Evolutionary conservation across 2,797 vertebrate species (phyloP).

Genomic region (Anas acuta): DNA sequence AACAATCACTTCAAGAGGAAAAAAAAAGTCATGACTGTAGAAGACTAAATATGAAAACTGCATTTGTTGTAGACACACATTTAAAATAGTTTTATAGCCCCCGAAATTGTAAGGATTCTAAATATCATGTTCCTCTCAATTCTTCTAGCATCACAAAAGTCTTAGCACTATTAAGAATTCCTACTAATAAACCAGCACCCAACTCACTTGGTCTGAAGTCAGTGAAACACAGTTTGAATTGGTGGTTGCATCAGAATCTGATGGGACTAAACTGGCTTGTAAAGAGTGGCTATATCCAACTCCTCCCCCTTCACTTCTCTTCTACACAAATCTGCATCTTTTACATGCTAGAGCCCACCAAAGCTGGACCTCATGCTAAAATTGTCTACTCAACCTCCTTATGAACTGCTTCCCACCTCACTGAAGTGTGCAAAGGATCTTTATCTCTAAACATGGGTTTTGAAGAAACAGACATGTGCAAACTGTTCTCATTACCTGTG

Average conservation of each 20-base stretch:
- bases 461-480: not conserved
- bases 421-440: not conserved
- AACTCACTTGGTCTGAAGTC: not conserved
- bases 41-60: not conserved
- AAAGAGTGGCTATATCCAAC: not conserved
- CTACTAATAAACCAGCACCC: not conserved
- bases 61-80: not conserved
- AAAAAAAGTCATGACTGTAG: accelerated
- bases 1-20: not conserved
- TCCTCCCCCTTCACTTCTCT: not conserved
- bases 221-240: not conserved
- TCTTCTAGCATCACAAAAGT: not conserved
- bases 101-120: not conserved
- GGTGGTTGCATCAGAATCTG: not conserved
- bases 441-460: not conserved
- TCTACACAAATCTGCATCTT: not conserved
- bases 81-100: not conserved
- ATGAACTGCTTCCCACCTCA: not conserved
- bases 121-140: not conserved
- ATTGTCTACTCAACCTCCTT: not conserved
- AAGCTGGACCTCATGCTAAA: not conserved
- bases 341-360: no score
- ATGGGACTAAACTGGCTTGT: not conserved
- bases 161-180: not conserved
- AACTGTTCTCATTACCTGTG: accelerated